These are phyloP conservation scores for Chloebia gouldiae DNA, from an alignment of 2,113 vertebrate species.

Conservation along the genomic window DNA sequence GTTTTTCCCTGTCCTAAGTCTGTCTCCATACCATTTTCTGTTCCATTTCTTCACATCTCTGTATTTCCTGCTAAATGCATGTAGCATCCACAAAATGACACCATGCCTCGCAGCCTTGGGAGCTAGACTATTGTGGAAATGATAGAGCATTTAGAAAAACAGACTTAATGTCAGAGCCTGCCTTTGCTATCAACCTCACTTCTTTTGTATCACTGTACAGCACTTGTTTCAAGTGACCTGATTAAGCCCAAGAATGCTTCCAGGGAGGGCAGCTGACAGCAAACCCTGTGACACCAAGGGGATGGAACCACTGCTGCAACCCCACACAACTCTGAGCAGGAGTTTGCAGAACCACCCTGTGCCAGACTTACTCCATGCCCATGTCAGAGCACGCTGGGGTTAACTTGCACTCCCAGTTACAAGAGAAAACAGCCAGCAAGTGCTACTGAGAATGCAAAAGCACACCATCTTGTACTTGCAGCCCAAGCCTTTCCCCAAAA, in stretches of 20 bases:
- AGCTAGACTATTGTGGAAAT: background rate
- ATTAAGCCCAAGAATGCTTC: background rate
- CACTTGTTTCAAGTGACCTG: background rate
- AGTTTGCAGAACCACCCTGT: background rate
- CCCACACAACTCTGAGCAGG: background rate
- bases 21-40: background rate
- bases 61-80: background rate
- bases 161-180: background rate
- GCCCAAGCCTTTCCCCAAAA: background rate
- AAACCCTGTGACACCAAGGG: background rate
- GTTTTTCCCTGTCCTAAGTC: background rate
- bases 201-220: background rate
- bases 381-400: background rate
- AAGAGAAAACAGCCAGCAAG: background rate
- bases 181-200: background rate
- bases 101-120: background rate
- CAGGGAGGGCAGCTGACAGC: background rate
- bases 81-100: background rate
- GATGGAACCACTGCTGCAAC: accelerated
- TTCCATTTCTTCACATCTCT: background rate
- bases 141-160: background rate
- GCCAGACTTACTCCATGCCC: background rate
- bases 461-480: background rate
- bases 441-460: background rate
- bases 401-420: background rate